A percentile compares a stretch with the other conserved stretches of the same genome.
phyloP scores from a whole-genome alignment of 2,888 invertebrate species.

The Allygus modestus region DNA sequence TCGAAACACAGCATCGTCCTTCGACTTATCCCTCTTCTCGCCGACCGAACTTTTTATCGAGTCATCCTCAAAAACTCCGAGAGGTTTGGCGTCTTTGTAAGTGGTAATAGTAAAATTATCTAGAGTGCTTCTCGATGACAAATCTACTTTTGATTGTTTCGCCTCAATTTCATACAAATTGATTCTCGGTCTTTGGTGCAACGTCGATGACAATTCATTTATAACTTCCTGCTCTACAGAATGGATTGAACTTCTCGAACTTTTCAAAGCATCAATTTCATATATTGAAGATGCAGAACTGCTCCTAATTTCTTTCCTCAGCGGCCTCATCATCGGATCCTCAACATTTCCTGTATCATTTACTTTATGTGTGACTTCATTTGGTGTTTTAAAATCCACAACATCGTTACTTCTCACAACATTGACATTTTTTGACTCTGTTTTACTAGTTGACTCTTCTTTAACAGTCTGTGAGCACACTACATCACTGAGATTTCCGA shows the following conservation, averaged over 20 bases:
- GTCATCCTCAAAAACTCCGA: constrained; percentile 68
- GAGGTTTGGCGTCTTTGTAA: constrained; percentile 69
- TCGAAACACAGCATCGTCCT: constrained; percentile 63
- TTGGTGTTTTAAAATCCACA: not conserved
- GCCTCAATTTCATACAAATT: constrained; percentile 1
- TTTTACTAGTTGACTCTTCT: not conserved
- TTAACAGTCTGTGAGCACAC: constrained; percentile 35
- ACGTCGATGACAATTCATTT: constrained; percentile 57
- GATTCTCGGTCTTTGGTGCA: constrained; percentile 34
- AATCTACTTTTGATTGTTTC: constrained; percentile 32
- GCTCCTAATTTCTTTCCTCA: constrained; percentile 56
- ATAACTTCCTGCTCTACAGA: constrained; percentile 44
- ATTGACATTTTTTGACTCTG: not conserved
- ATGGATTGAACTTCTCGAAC: constrained; percentile 20
- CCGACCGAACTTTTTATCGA: constrained; percentile 68
- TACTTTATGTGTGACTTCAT: constrained; percentile 37
- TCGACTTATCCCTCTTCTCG: constrained; percentile 59
- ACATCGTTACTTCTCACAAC: constrained; percentile 28
- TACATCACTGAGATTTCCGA: constrained; percentile 69
- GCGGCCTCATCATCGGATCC: not conserved
- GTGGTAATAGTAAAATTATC: constrained; percentile 71
- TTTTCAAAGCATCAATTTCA: not conserved
- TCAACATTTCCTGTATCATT: not conserved
- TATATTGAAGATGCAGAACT: constrained; percentile 1
- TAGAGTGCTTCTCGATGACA: constrained; percentile 63